Evolutionary conservation across 2,888 invertebrate species (phyloP).

Genomic region (Glaucopsyche alexis): DNA sequence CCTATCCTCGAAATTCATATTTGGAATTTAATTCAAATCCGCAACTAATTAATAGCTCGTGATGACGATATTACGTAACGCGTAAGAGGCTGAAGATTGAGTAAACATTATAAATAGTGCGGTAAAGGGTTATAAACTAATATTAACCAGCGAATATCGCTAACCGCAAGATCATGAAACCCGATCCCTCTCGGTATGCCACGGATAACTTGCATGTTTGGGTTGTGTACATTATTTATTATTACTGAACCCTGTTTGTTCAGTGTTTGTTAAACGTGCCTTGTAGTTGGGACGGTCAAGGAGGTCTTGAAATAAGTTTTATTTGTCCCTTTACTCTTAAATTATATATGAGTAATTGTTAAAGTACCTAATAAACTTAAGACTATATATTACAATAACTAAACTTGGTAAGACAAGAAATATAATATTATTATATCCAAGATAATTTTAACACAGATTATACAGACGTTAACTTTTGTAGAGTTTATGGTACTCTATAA

Average conservation of each 20-base stretch:
- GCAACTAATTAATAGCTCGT: background rate
- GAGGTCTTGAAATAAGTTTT: constrained; percentile 8
- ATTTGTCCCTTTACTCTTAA: background rate
- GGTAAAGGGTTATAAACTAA: constrained; percentile 71
- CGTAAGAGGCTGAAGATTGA: constrained; percentile 48
- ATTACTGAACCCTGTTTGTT: constrained; percentile 60
- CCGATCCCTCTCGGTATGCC: constrained; percentile 64
- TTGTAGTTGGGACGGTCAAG: constrained; percentile 28
- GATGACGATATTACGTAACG: constrained; percentile 23
- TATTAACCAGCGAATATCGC: constrained; percentile 71
- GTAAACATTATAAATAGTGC: constrained; percentile 63
- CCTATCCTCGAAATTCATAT: background rate
- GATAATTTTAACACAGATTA: no score
- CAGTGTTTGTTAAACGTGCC: constrained; percentile 62
- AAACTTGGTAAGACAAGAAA: background rate
- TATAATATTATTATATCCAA: no score
- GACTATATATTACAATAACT: background rate
- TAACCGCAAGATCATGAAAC: constrained; percentile 78
- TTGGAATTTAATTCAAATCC: background rate
- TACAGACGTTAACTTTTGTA: no score
- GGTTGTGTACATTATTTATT: constrained; percentile 75
- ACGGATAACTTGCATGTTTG: constrained; percentile 72
- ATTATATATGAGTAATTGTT: constrained; percentile 3
- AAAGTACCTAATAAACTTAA: background rate
- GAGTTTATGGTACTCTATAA: no score